These are phyloP conservation scores for Tyrannus savana DNA, from an alignment of 2,113 vertebrate genomes.

Conservation along the genomic window DNA sequence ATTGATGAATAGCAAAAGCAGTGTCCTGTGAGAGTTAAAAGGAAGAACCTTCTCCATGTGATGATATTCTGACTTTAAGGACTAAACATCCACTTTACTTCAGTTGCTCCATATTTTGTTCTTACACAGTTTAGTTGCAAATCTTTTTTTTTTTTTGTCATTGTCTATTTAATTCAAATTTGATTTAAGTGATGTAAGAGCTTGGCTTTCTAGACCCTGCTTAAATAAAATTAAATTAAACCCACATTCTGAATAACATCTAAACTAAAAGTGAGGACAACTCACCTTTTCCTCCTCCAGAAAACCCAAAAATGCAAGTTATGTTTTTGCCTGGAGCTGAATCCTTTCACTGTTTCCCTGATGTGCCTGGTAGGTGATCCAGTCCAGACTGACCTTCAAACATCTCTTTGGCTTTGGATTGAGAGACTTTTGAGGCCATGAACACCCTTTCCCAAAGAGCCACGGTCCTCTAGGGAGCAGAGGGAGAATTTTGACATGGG, in stretches of 20 bases:
- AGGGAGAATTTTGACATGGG: background rate
- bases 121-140: background rate
- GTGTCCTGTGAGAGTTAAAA: background rate
- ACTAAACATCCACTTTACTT: background rate
- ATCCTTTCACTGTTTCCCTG: background rate
- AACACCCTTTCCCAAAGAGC: background rate
- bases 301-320: background rate
- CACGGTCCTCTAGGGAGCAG: background rate
- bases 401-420: background rate
- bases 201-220: background rate
- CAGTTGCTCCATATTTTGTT: background rate
- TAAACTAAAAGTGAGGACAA: background rate
- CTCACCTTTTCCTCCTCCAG: background rate
- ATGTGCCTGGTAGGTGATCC: background rate
- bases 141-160: background rate
- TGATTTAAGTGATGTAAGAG: background rate
- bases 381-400: background rate
- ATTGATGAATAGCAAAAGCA: background rate
- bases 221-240: conserved; percentile 15
- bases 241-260: background rate
- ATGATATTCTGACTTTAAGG: background rate
- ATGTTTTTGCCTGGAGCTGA: background rate
- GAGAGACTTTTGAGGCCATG: background rate
- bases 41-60: background rate
- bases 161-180: background rate